Conservation (phyloP, 2,113 vertebrate genomes). For the Cavia aperea region DNA sequence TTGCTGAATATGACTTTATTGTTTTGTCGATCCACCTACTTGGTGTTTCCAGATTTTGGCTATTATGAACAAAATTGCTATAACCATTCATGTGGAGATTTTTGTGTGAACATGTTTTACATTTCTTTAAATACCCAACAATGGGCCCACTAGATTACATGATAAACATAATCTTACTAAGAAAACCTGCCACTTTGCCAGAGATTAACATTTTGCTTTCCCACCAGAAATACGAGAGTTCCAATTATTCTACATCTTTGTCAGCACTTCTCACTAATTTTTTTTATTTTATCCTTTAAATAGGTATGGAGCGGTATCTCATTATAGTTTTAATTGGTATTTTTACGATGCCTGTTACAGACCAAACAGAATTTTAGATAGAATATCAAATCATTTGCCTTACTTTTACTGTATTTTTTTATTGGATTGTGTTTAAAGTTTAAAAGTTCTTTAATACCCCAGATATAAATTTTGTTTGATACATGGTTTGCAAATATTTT, state of each 20-base stretch:
- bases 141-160: not conserved
- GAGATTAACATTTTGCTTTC: not conserved
- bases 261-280: not conserved
- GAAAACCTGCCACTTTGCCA: not conserved
- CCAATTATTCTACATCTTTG: not conserved
- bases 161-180: not conserved
- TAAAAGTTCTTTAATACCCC: not conserved
- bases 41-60: not conserved
- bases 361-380: not conserved
- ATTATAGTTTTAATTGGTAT: not conserved
- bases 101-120: not conserved
- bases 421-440: not conserved
- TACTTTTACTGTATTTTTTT: not conserved
- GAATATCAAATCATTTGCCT: not conserved
- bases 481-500: not conserved
- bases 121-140: not conserved
- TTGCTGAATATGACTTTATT: not conserved
- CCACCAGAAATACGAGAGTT: not conserved
- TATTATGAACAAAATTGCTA: not conserved
- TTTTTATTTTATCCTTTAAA: constrained; percentile 20
- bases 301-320: not conserved
- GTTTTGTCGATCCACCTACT: not conserved
- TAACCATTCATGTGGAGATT: not conserved
- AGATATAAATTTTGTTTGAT: not conserved
- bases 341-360: not conserved